phyloP scores from a whole-genome alignment of 2,797 vertebrate species.

The Buphagus erythrorhynchus region DNA sequence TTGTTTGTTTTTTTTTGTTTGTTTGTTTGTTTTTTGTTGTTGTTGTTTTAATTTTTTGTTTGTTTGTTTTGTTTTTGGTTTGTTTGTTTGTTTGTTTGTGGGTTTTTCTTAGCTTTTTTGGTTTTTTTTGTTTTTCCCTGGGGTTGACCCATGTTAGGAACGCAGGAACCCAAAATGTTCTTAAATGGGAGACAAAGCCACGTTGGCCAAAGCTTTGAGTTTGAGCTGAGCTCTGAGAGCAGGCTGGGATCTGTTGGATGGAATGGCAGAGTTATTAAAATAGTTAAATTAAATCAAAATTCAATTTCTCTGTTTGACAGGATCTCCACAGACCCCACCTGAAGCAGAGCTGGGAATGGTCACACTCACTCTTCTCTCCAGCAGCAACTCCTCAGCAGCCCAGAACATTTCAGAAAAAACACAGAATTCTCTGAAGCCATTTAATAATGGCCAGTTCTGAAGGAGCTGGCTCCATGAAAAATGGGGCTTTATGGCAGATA shows the following conservation, averaged over 20 bases:
- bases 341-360: neutral
- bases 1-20: too few species aligned
- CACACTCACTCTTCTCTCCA: neutral
- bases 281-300: neutral
- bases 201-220: neutral
- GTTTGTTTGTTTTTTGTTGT: neutral
- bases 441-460: neutral
- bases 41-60: neutral
- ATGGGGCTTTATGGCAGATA: neutral
- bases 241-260: neutral
- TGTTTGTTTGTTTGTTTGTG: too few species aligned
- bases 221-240: neutral
- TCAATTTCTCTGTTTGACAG: neutral
- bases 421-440: neutral
- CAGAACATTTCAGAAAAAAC: rapidly evolving
- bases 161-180: neutral
- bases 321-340: neutral
- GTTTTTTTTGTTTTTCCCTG: neutral
- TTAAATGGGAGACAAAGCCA: neutral
- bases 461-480: neutral
- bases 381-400: neutral
- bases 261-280: neutral
- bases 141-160: neutral
- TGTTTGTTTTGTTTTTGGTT: too few species aligned
- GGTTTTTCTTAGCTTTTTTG: neutral